phyloP scores from a whole-genome alignment of 1,140 invertebrate species.

The Polypedilum vanderplanki region DNA sequence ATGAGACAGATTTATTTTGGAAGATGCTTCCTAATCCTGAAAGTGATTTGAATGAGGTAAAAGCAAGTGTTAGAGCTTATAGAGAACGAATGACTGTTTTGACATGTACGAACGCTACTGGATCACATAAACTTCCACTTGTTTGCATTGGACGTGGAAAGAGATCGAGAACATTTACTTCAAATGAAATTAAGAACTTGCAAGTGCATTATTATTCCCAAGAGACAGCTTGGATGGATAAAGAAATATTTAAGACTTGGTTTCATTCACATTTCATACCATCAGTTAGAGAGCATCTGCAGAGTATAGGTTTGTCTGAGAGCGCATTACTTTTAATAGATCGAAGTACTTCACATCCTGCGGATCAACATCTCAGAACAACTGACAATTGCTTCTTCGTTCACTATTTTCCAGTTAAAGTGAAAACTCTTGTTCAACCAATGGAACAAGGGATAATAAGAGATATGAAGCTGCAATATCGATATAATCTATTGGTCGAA shows the following conservation, averaged over 20 bases:
- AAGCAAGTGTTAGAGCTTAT: conserved; percentile 34
- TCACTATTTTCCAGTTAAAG: conserved; percentile 44
- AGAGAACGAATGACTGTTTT: conserved; percentile 37
- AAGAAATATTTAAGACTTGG: conserved; percentile 39
- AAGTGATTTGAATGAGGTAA: conserved; percentile 36
- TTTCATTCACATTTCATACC: conserved; percentile 39
- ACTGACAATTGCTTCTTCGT: conserved; percentile 34
- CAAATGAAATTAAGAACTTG: conserved; percentile 34
- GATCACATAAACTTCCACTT: conserved; percentile 36
- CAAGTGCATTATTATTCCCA: conserved; percentile 38
- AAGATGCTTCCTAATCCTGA: conserved; percentile 41
- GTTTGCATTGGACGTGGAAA: conserved; percentile 34
- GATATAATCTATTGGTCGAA: not conserved
- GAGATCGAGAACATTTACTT: conserved; percentile 38
- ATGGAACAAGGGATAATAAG: conserved; percentile 47
- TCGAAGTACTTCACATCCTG: conserved; percentile 38
- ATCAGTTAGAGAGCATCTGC: conserved; percentile 33
- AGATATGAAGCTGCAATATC: conserved; percentile 31
- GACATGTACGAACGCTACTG: conserved; percentile 35
- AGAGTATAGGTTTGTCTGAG: conserved; percentile 36
- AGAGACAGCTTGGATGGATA: conserved; percentile 41
- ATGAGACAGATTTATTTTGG: conserved; percentile 44
- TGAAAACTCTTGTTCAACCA: conserved; percentile 46
- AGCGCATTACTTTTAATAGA: conserved; percentile 44
- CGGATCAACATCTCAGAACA: conserved; percentile 32